These are phyloP conservation scores for Himantopus leucocephalus DNA, from an alignment of 2,113 vertebrate genomes.

Conservation along the genomic window DNA sequence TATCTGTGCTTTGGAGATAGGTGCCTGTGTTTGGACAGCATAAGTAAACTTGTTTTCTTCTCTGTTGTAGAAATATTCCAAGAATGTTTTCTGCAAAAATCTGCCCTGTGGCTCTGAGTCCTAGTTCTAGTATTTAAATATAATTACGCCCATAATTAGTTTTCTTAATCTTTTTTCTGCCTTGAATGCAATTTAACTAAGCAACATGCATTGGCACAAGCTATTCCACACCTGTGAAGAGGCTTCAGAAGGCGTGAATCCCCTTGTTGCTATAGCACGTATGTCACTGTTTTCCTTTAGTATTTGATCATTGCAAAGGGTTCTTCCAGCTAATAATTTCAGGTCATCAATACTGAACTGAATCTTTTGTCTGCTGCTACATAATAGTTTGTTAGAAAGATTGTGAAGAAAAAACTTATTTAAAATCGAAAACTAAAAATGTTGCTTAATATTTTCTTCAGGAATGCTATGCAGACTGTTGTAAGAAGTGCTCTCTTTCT, in stretches of 20 bases:
- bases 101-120: not conserved
- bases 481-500: slow-evolving; percentile 97
- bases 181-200: not conserved
- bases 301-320: not conserved
- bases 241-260: not conserved
- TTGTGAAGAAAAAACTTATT: not conserved
- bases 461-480: slow-evolving; percentile 94
- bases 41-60: not conserved
- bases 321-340: not conserved
- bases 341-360: not conserved
- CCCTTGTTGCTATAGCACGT: not conserved
- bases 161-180: not conserved
- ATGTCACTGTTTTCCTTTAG: not conserved
- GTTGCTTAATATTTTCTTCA: slow-evolving; percentile 58
- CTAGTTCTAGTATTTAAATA: not conserved
- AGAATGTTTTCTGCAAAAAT: not conserved
- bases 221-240: not conserved
- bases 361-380: not conserved
- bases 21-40: not conserved
- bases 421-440: not conserved
- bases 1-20: not conserved
- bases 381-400: not conserved
- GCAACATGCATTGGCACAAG: not conserved
- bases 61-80: not conserved
- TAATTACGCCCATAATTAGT: not conserved